Base-by-base conservation (phyloP, 2,113 vertebrate genomes). In the Ascaphus truei region DNA sequence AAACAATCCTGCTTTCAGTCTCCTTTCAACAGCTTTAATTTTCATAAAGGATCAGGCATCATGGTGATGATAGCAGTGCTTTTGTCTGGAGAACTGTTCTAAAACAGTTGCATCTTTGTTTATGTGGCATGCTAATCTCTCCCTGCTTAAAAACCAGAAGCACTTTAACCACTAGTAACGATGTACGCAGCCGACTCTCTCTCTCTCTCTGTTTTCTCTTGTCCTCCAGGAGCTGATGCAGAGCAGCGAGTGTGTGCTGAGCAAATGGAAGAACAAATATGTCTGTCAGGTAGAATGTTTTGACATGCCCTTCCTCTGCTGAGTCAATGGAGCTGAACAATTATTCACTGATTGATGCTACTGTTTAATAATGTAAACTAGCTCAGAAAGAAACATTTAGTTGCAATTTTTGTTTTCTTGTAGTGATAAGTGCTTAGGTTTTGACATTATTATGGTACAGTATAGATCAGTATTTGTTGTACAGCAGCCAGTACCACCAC, bases 1-100 rank as follows among this genome's bases (percentile, higher is more conserved):
- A 86, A 91, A 91, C 91, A 90, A 91, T 90, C 90, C 73, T 82
- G 76, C 92, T 90, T 94, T 87, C 83, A 83, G 81, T 66, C 71
- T 73, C 86, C 92, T 98, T 93, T 98, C 94, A 96, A 80, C 94
- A 90, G 84, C 79, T 89, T 92, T 94, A 91, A 95, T 95, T 96
- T 95, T 94, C 90, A 85, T 82, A 89, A 90, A 92, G 89, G 88
- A 83, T 80, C 77, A 82, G 10, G 79, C 90, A 85, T 89, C 81
- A 65, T 80, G 73, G 86, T 84, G 88, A 84, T 82, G 85, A 92
- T 88, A 88, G 85, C 81, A 80, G 79, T 84, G 84, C 92, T 91
- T 92, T 91, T 93, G 86, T 92, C 81, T 77, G 75, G 77, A 72
- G 51, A 67, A 72, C 61, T 78, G 73, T 76, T 84, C 73, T 72